Evolutionary conservation across 2,888 invertebrate species (phyloP).

Genomic region (Philereme vetulata): DNA sequence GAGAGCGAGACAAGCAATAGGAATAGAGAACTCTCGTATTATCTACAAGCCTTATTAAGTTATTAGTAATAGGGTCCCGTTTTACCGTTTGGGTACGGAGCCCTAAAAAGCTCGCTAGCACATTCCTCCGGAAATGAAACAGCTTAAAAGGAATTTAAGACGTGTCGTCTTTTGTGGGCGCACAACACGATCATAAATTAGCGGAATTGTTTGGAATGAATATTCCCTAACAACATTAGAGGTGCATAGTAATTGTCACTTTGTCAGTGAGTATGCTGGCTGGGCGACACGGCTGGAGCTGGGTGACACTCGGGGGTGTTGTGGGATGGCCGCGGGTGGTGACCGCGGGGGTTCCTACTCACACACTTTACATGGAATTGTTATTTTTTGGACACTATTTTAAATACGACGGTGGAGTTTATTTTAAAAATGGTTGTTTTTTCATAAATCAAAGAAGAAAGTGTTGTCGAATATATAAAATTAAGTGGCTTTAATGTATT

Average conservation of each 20-base stretch:
- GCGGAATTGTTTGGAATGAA: constrained; percentile 70
- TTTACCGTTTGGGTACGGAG: too few relatives aligned
- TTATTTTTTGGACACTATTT: constrained; percentile 20
- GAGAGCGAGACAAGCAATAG: too few relatives aligned
- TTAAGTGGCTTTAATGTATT: too few relatives aligned
- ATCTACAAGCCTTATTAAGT: too few relatives aligned
- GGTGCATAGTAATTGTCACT: constrained; percentile 79
- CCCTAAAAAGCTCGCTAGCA: constrained; percentile 16
- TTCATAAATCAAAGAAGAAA: too few relatives aligned
- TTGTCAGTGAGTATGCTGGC: constrained; percentile 60
- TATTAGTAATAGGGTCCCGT: too few relatives aligned
- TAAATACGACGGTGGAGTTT: not conserved
- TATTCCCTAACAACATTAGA: constrained; percentile 78
- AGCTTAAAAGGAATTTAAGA: constrained; percentile 67
- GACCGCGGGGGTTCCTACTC: constrained; percentile 54
- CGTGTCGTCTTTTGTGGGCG: constrained; percentile 61
- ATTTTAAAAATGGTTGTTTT: too few relatives aligned
- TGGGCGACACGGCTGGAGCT: constrained; percentile 60
- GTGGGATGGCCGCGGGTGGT: constrained; percentile 54
- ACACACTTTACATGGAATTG: constrained; percentile 49
- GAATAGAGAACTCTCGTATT: too few relatives aligned
- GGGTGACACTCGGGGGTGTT: constrained; percentile 53
- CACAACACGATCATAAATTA: constrained; percentile 76
- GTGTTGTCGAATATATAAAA: too few relatives aligned
- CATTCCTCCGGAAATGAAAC: constrained; percentile 71